These are phyloP conservation scores for Hippocampus kuda DNA, from an alignment of 2,797 vertebrate species.

Conservation along the genomic window DNA sequence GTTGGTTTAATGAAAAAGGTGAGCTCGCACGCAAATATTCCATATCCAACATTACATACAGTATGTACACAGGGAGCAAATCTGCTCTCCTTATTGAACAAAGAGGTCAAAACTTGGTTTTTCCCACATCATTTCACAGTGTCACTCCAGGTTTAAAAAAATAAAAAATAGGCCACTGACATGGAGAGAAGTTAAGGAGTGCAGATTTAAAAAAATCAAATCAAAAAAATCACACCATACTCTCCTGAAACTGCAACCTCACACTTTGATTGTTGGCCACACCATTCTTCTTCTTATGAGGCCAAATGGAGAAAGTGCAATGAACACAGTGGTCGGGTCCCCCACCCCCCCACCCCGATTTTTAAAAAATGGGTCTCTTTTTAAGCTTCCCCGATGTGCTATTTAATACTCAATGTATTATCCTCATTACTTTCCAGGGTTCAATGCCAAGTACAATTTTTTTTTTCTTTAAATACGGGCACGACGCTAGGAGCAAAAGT, in stretches of 20 bases:
- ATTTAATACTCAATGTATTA: constrained; percentile 14
- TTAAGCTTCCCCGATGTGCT: constrained; percentile 17
- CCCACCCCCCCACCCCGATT: too few relatives aligned
- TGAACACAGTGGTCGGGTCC: neutral
- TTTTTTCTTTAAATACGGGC: constrained; percentile 43
- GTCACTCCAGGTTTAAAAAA: constrained; percentile 17
- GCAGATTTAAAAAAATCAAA: neutral
- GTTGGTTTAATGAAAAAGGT: constrained; percentile 11
- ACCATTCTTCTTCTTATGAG: neutral
- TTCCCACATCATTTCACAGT: constrained; percentile 14
- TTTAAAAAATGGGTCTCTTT: neutral
- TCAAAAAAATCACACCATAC: constrained; percentile 20
- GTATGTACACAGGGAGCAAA: constrained; percentile 33
- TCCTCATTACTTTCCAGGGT: constrained; percentile 38
- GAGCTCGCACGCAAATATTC: constrained; percentile 56
- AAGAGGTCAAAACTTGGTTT: too few relatives aligned
- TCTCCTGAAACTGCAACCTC: constrained; percentile 32
- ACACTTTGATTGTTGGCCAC: constrained; percentile 20
- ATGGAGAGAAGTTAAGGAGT: constrained; percentile 26
- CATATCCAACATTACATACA: constrained; percentile 52
- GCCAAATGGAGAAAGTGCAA: constrained; percentile 4
- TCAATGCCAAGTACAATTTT: constrained; percentile 25
- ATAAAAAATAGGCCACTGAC: constrained; percentile 16
- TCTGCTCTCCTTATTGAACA: neutral
- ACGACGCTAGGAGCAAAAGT: constrained; percentile 37